These are phyloP conservation scores for Catalaphyllia jardinei DNA, from an alignment of 64 coral and sea anemone genomes.

Conservation along the genomic window DNA sequence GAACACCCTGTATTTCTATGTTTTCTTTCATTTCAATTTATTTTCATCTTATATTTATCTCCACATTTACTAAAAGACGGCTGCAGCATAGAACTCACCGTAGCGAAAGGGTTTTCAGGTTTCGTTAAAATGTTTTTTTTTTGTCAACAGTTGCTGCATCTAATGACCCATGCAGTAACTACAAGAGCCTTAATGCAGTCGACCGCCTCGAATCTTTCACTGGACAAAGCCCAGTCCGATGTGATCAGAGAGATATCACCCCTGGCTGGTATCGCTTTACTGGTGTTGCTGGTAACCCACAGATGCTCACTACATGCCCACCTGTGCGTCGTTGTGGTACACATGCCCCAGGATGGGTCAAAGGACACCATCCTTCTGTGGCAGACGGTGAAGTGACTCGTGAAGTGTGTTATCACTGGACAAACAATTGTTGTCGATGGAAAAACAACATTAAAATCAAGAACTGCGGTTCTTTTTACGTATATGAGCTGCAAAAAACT, in stretches of 20 bases:
- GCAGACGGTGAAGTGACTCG: background rate
- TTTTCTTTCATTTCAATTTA: too few relatives aligned
- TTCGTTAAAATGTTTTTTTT: too few relatives aligned
- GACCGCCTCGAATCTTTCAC: background rate
- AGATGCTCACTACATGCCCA: background rate
- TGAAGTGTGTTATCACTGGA: background rate
- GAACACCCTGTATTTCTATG: too few relatives aligned
- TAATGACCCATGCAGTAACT: background rate
- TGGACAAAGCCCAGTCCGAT: background rate
- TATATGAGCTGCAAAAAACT: background rate
- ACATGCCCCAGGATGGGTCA: background rate
- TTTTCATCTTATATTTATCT: too few relatives aligned
- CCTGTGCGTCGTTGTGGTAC: background rate
- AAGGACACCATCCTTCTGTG: background rate
- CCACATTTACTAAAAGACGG: too few relatives aligned
- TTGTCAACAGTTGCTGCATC: background rate
- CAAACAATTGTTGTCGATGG: background rate
- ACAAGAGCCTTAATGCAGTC: background rate
- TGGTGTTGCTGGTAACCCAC: background rate
- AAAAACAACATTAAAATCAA: background rate
- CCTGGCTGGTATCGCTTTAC: background rate
- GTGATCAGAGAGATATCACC: background rate
- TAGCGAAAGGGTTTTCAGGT: too few relatives aligned
- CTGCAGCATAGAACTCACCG: too few relatives aligned
- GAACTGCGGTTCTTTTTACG: background rate